Base-by-base conservation (phyloP, 2,113 vertebrate species). In the Amphiprion percula region DNA sequence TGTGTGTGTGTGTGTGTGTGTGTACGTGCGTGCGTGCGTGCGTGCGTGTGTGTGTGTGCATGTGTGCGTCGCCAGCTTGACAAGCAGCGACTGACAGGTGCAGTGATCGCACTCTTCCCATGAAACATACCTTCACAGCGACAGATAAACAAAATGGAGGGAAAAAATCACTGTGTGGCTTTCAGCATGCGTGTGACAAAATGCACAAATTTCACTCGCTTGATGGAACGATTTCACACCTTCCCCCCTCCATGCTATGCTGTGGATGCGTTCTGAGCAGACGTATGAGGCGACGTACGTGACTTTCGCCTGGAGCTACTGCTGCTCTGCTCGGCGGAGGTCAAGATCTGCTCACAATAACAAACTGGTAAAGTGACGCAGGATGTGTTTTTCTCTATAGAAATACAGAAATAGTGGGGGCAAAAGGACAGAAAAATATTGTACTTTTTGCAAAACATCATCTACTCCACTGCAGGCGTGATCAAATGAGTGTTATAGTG, bases 1-100 rank as follows among this genome's bases (percentile, higher is more conserved):
- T 80, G 46, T 47, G 23, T 30, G 68, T 65, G 58, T 49, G 21
- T 49, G 53, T 69, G 37, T 63, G 67, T 50, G 78, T 44, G 39
- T 33, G 33, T 7, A 26, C 60, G 67, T 50, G 78, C 44, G 39
- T 33, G 33, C 7, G 33, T 33, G 33, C 7, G 33, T 33, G 33
- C 7, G 33, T 6, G 5, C 7, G 33, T 33, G 33, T 33, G 33
- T 33, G 33, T 33, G 33, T n/a, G 69, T 33, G 30, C 7, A 8
- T 37, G 33, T 37, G 33, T 37, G 33, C 30, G 1, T 30, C 30
- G 30, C 30, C 30, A 4, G 62, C 52, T 56, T 30, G 64, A 69
- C 67, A 83, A 83, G 76, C 68, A 88, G 65, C 70, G 39, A 56
- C n/a, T 74, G 85, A 85, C 87, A 87, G 81, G 86, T 92, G 83